phyloP scores from a whole-genome alignment of 2,797 vertebrate species.

The Potorous gilbertii region DNA sequence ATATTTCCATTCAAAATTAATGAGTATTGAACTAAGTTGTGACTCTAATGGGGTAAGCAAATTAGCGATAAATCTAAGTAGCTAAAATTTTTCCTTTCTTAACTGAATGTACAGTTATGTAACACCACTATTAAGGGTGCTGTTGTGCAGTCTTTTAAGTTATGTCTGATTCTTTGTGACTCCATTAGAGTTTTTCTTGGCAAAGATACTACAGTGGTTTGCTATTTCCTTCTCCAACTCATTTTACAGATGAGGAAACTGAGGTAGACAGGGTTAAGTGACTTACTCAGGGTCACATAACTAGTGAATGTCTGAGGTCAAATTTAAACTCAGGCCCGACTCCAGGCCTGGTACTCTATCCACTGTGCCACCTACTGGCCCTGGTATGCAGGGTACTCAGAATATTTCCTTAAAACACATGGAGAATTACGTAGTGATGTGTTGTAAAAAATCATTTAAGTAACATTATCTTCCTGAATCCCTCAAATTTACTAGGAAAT shows the following conservation, averaged over 20 bases:
- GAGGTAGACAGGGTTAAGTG: background rate
- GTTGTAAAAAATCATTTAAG: constrained; percentile 47
- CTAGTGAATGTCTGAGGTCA: background rate
- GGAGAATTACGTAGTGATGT: constrained; percentile 47
- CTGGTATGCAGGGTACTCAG: background rate
- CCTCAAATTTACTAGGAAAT: constrained; percentile 45
- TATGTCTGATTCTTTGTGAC: background rate
- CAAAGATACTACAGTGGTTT: background rate
- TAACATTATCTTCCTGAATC: constrained; percentile 32
- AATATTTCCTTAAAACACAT: constrained; percentile 38
- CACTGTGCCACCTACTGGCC: background rate
- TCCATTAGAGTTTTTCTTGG: background rate
- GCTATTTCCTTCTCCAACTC: background rate
- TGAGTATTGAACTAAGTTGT: background rate
- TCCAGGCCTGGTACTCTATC: background rate
- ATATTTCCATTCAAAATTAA: constrained; percentile 26
- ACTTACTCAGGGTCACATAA: background rate
- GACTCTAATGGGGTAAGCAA: constrained; percentile 9
- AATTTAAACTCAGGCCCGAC: background rate
- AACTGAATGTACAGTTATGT: background rate
- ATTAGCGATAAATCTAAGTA: background rate
- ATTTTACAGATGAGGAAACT: background rate
- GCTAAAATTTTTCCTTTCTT: background rate
- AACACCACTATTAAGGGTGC: background rate
- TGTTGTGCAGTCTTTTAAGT: background rate